phyloP scores from a whole-genome alignment of 2,888 invertebrate genomes.

The Mycalesis mineus region DNA sequence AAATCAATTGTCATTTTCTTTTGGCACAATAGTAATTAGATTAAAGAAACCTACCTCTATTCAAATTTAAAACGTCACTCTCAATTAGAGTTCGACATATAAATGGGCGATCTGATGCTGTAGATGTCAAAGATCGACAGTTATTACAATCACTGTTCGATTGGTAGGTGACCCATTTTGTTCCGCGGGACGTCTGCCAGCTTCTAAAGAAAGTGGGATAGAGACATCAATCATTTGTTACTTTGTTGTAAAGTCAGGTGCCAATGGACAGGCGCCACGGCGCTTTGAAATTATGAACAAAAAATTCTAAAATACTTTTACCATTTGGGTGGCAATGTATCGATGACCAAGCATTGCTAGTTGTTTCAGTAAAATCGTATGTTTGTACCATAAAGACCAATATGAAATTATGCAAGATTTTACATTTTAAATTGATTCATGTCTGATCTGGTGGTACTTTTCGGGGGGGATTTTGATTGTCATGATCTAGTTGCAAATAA shows the following conservation, averaged over 20 bases:
- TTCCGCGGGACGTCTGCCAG: slow-evolving; percentile 5
- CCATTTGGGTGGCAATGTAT: neutral
- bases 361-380: no score
- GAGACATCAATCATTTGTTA: slow-evolving; percentile 6
- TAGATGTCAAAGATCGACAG: neutral
- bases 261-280: neutral
- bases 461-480: no score
- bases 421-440: no score
- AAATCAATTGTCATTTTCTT: no score
- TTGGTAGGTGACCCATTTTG: slow-evolving; percentile 1
- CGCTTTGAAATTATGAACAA: neutral
- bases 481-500: no score
- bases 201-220: slow-evolving; percentile 4
- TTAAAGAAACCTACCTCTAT: no score
- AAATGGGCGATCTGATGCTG: neutral
- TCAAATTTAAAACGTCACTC: neutral
- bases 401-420: no score
- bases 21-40: no score
- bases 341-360: no score
- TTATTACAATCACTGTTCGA: neutral
- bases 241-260: slow-evolving; percentile 2
- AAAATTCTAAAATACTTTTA: neutral
- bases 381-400: no score
- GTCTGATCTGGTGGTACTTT: no score
- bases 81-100: neutral